These are phyloP conservation scores for Hymenopus coronatus DNA, from an alignment of 2,888 invertebrate genomes.

Conservation along the genomic window DNA sequence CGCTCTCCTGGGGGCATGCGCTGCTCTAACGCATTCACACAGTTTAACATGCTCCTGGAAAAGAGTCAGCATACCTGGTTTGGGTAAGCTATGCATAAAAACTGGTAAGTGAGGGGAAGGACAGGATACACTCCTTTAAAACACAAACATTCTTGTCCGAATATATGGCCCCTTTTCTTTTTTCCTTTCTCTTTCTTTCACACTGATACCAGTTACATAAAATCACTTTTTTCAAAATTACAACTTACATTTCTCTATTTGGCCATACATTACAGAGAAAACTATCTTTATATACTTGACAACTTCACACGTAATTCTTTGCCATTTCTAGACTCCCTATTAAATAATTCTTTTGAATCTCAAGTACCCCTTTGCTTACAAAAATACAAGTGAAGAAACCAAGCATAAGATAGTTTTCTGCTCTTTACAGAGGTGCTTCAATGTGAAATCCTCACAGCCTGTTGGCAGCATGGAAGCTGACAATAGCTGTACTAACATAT, in stretches of 20 bases:
- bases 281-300: not conserved
- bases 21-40: constrained; percentile 89
- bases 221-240: not conserved
- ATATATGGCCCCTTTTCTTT: not conserved
- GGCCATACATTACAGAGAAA: not conserved
- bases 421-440: not conserved
- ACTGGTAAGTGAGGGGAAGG: constrained; percentile 2
- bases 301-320: not conserved
- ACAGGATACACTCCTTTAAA: constrained; percentile 1
- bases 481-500: not conserved
- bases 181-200: not conserved
- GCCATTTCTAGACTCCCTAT: not conserved
- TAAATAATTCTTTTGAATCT: too few relatives aligned
- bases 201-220: not conserved
- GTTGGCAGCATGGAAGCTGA: not conserved
- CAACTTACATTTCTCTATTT: not conserved
- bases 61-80: constrained; percentile 52
- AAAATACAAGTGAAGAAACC: not conserved
- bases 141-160: not conserved
- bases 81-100: constrained; percentile 51
- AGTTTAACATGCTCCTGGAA: constrained; percentile 92
- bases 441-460: not conserved
- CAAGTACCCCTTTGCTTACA: not conserved
- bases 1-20: constrained; percentile 80
- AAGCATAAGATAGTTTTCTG: not conserved